Evolutionary conservation across 2,797 vertebrate species (phyloP).

Genomic region (Sebastes aleutianus): DNA sequence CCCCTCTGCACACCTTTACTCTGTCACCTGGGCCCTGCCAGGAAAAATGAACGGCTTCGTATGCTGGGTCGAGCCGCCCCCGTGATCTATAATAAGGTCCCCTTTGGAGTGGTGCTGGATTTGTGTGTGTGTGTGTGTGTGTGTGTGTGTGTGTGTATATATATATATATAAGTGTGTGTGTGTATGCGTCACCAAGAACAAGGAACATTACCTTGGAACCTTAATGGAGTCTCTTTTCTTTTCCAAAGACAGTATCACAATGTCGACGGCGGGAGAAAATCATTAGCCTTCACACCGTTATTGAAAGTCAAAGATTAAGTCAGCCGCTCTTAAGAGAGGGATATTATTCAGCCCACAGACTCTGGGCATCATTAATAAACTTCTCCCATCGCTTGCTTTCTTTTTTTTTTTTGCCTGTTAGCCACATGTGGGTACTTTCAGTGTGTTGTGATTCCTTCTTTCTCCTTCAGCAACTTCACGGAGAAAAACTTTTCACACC

Average conservation of each 20-base stretch:
- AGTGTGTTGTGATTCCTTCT: slow-evolving; percentile 38
- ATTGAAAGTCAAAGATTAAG: slow-evolving; percentile 83
- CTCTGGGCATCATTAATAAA: slow-evolving; percentile 71
- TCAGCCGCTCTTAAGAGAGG: slow-evolving; percentile 68
- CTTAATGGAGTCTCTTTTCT: slow-evolving; percentile 70
- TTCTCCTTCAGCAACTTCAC: slow-evolving; percentile 52
- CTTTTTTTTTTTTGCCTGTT: neutral
- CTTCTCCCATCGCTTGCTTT: slow-evolving; percentile 14
- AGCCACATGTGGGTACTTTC: slow-evolving; percentile 59
- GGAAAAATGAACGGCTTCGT: slow-evolving; percentile 59
- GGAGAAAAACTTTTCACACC: neutral
- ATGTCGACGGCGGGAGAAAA: slow-evolving; percentile 61
- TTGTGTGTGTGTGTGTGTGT: slow-evolving; percentile 6
- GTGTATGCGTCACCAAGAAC: slow-evolving; percentile 30
- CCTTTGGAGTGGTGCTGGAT: slow-evolving; percentile 49
- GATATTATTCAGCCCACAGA: slow-evolving; percentile 63
- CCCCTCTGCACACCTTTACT: slow-evolving; percentile 72
- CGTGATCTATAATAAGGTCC: slow-evolving; percentile 65
- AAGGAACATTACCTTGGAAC: slow-evolving; percentile 62
- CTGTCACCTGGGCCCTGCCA: slow-evolving; percentile 65
- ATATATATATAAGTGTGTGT: neutral
- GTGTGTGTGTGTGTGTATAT: neutral
- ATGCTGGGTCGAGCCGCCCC: slow-evolving; percentile 33
- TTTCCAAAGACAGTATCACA: slow-evolving; percentile 59
- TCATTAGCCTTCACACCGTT: slow-evolving; percentile 76